Base-by-base conservation (phyloP, 2,888 invertebrate species). In the Hyalella azteca region DNA sequence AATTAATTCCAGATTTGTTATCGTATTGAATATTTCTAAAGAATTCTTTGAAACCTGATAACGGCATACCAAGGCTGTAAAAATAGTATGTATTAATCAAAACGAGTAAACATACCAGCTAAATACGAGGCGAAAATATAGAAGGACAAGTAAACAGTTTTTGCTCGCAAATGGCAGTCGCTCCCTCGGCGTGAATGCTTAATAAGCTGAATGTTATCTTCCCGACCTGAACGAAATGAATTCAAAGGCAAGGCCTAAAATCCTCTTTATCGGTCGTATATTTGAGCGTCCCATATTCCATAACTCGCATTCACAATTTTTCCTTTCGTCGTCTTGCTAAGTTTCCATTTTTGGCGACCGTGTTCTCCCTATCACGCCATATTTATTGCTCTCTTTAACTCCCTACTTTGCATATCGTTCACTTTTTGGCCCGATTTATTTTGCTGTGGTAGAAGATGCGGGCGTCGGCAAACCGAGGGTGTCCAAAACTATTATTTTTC, bases 251-350 rank as follows among this genome's bases (percentile, higher is more conserved):
- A 29, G 66, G n/a, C 36, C 66, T 66, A 66, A 66, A 66, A 66
- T 66, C 66, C 66, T 66, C 66, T 66, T 66, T 66, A 66, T 66
- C 66, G 66, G 39, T 19, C 66, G 66, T 66, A 66, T 66, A 66
- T 66, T 66, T 66, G 66, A 36, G 66, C 66, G 36, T 66, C 39
- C 66, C 66, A 66, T 36, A 66, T 66, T 39, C 66, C 66, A 66
- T 66, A 36, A 22, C 36, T 66, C 66, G 32, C 22, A 22, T 66
- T 29, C 39, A 29, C 36, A 36, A 66, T 66, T 66, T 66, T 66
- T 66, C 66, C 66, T 66, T 66, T 66, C 66, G 36, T 36, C 66
- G 36, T 66, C 66, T 66, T 66, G 66, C 66, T 36, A 66, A 36
- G 66, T 66, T 66, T 39, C 66, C 66, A 66, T 66, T 66, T 66